A percentile compares a stretch with the other conserved stretches of the same genome.
These are phyloP conservation scores for Balanococcus diminutus DNA, from an alignment of 2,888 invertebrate genomes.

Conservation along the genomic window DNA sequence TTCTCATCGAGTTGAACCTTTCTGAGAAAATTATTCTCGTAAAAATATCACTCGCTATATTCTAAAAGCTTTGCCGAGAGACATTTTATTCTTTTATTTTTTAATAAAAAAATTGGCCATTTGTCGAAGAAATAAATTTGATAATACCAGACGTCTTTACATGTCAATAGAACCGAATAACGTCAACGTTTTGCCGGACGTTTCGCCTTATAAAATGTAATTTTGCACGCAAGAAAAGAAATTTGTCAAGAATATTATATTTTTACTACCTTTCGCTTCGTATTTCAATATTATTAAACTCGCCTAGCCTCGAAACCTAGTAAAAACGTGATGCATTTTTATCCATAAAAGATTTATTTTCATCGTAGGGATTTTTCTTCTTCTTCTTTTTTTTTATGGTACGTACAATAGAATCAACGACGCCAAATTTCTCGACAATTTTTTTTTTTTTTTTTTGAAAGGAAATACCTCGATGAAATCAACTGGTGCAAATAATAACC, in stretches of 20 bases:
- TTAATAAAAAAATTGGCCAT: constrained; percentile 45
- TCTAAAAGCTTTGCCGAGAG: background rate
- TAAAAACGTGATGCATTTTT: constrained; percentile 3
- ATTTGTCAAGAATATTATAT: constrained; percentile 7
- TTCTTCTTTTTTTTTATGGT: no score
- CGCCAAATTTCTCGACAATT: no score
- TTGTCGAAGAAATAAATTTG: background rate
- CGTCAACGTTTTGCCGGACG: constrained; percentile 5
- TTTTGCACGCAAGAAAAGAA: background rate
- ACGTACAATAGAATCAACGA: no score
- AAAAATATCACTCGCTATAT: background rate
- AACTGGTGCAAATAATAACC: no score
- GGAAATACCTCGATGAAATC: no score
- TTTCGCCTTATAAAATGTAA: background rate
- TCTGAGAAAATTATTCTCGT: background rate
- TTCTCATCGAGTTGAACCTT: background rate
- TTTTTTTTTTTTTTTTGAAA: no score
- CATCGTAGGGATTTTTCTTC: background rate
- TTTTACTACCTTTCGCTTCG: background rate
- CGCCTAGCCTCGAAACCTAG: background rate
- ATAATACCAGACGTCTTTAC: background rate
- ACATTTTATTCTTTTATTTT: constrained; percentile 11
- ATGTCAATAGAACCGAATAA: background rate
- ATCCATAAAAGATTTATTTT: background rate
- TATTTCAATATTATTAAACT: constrained; percentile 12